Conservation (phyloP, 2,797 vertebrate genomes). For the Lepidocolaptes lacrymiger region DNA sequence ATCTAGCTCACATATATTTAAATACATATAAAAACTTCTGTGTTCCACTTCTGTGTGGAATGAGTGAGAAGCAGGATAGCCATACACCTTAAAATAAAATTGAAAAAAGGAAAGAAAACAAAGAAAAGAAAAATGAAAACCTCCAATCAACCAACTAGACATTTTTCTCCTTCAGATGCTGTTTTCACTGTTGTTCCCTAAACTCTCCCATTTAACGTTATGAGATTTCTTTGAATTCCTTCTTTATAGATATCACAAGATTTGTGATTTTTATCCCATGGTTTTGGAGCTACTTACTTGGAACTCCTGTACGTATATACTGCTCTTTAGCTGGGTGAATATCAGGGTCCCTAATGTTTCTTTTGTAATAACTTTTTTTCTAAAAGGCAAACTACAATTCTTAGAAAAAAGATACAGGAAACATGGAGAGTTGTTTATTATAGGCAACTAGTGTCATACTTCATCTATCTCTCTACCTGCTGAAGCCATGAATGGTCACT, state of each 20-base stretch:
- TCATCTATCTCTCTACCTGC: not conserved
- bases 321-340: not conserved
- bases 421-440: not conserved
- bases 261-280: not conserved
- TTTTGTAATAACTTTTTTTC: not conserved
- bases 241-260: not conserved
- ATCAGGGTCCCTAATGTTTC: not conserved
- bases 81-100: not conserved
- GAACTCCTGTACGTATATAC: not conserved
- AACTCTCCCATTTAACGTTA: not conserved
- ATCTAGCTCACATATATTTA: not conserved
- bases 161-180: not conserved
- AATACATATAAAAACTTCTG: not conserved
- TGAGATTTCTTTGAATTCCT: not conserved
- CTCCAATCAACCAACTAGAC: accelerated
- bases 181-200: not conserved
- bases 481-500: not conserved
- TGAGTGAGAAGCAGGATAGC: not conserved
- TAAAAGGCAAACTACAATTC: not conserved
- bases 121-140: not conserved
- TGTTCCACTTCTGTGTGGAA: not conserved
- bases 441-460: not conserved
- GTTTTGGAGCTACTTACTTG: not conserved
- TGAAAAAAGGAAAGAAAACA: not conserved
- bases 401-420: not conserved